Percentiles rank a stretch among this genome's conserved stretches.
Conservation (phyloP, 2,888 invertebrate species). For the Hartigia nigra region DNA sequence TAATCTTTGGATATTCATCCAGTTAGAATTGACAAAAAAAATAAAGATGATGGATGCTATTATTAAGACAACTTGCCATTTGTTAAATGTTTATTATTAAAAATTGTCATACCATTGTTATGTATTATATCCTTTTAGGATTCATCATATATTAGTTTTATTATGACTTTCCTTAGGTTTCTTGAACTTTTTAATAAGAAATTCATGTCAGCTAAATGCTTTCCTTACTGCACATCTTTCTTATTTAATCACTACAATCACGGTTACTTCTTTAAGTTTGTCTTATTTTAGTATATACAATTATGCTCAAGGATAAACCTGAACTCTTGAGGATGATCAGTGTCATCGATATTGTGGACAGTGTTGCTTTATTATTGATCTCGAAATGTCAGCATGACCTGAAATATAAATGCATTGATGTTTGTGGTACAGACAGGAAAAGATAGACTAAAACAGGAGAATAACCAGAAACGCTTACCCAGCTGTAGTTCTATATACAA, state of each 20-base stretch:
- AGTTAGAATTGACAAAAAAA: background rate
- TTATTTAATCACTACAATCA: background rate
- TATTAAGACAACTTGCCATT: background rate
- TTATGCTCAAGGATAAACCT: background rate
- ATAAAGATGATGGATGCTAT: background rate
- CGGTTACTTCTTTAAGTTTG: background rate
- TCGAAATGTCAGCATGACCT: constrained; percentile 72
- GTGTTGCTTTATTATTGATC: constrained; percentile 73
- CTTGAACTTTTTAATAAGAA: background rate
- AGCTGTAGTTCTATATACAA: constrained; percentile 75
- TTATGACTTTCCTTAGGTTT: background rate
- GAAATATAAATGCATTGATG: constrained; percentile 41
- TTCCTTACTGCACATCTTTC: background rate
- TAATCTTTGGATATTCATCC: background rate
- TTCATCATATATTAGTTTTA: background rate
- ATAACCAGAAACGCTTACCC: constrained; percentile 63
- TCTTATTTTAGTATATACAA: background rate
- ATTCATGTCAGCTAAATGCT: background rate
- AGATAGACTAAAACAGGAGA: constrained; percentile 5
- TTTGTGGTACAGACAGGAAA: constrained; percentile 11
- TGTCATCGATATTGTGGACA: constrained; percentile 66
- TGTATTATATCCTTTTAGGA: background rate
- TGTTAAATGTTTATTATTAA: background rate
- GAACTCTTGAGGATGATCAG: background rate
- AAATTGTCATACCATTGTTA: background rate